Percentiles rank a stretch among this genome's conserved stretches.
These are phyloP conservation scores for Cheilinus undulatus DNA, from an alignment of 2,113 vertebrate genomes.

Conservation along the genomic window DNA sequence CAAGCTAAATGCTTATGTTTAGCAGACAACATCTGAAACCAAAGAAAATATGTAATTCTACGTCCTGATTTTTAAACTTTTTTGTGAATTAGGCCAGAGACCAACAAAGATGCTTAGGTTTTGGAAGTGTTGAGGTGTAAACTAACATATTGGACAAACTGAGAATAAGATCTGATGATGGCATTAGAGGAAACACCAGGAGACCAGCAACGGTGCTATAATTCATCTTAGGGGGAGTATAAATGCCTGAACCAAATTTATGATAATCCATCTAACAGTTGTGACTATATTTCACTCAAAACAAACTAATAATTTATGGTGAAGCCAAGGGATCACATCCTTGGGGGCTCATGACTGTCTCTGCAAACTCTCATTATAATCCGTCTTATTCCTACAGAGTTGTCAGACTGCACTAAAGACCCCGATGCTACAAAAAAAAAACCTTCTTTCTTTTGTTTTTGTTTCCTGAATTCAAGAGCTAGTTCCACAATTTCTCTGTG, in stretches of 20 bases:
- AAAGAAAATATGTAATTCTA: too few relatives aligned
- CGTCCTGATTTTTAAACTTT: too few relatives aligned
- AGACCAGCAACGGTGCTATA: not conserved
- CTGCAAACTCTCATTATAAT: not conserved
- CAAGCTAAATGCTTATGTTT: not conserved
- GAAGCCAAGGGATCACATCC: conserved; percentile 7
- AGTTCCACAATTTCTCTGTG: not conserved
- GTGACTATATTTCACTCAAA: conserved; percentile 4
- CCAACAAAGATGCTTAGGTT: too few relatives aligned
- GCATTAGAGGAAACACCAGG: not conserved
- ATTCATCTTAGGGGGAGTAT: not conserved
- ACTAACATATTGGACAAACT: not conserved
- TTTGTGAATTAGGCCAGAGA: not conserved
- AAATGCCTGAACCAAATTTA: not conserved
- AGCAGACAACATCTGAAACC: too few relatives aligned
- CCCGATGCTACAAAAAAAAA: not conserved
- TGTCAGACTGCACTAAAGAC: not conserved
- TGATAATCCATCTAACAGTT: not conserved
- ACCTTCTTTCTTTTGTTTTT: conserved; percentile 11
- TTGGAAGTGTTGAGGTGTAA: not conserved
- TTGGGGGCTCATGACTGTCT: not conserved
- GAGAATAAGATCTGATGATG: not conserved
- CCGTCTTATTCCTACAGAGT: not conserved
- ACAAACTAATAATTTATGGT: not conserved
- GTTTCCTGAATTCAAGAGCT: not conserved